A percentile compares a stretch with the other conserved stretches of the same genome.
Conservation (phyloP, 2,888 invertebrate genomes). For the Flexamia atlantica region DNA sequence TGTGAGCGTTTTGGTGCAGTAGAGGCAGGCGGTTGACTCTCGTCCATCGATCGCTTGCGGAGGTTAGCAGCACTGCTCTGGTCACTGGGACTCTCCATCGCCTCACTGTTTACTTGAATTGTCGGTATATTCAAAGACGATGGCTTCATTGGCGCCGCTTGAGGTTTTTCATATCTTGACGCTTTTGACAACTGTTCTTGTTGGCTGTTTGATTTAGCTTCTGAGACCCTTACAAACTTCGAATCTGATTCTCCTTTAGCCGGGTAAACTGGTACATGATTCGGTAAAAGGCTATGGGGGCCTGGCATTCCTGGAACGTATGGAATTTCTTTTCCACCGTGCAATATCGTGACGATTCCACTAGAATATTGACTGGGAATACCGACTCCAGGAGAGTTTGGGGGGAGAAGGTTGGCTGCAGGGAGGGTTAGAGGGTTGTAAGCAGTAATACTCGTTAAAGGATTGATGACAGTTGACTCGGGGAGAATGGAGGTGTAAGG, state of each 20-base stretch:
- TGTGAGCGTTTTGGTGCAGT: constrained; percentile 29
- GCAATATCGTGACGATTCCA: constrained; percentile 81
- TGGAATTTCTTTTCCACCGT: constrained; percentile 87
- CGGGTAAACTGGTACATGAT: constrained; percentile 73
- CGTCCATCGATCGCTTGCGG: constrained; percentile 49
- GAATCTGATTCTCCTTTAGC: constrained; percentile 44
- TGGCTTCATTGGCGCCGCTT: constrained; percentile 71
- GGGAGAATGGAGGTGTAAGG: constrained; percentile 69
- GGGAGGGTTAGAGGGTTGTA: constrained; percentile 68
- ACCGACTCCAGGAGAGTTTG: constrained; percentile 74
- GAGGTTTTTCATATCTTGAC: constrained; percentile 4
- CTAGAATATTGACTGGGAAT: constrained; percentile 70
- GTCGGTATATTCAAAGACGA: constrained; percentile 67
- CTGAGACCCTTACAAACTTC: background rate
- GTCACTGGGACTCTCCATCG: constrained; percentile 41
- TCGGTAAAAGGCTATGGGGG: constrained; percentile 80
- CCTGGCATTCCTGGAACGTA: constrained; percentile 94
- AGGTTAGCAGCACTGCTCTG: constrained; percentile 45
- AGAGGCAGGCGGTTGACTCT: constrained; percentile 19
- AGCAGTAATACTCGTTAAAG: constrained; percentile 67
- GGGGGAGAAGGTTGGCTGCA: constrained; percentile 49
- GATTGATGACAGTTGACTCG: constrained; percentile 66
- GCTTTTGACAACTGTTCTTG: constrained; percentile 1
- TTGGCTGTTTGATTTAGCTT: constrained; percentile 8
- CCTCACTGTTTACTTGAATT: constrained; percentile 55